Base-by-base conservation (phyloP, 2,113 vertebrate species). In the Acrocephalus kingi region DNA sequence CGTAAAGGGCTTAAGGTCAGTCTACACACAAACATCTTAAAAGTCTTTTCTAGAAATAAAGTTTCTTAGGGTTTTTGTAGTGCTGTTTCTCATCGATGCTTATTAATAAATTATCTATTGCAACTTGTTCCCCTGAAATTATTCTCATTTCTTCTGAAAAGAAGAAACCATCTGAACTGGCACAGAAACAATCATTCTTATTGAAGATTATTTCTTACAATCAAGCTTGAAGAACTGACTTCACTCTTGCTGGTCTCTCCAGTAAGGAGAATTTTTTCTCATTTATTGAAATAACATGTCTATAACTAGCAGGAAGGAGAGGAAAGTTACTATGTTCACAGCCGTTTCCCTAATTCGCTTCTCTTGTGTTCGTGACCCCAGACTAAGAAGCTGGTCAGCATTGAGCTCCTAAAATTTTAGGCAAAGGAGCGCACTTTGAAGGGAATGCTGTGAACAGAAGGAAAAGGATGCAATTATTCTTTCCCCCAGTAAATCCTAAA, bases 1-100 rank as follows among this genome's bases (percentile, higher is more conserved):
- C 1, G 3, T 51, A 52, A 93, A 78, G 10, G 15, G 19, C 18
- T 66, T 54, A 69, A 59, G 20, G 33, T 51, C 33, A 63, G 21
- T 18, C 39, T 39, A 56, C 15, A 45, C 2, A 46, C 6, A 61
- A 45, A 79, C 4, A 1, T 28, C 30, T 61, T 25, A 28, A 8
- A 68, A 55, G 18, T 37, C n/a, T 68, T 54, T 67, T 55, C 56
- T 76, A 90, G 43, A 49, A 94, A 41, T 15, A 27, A 33, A 63
- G 31, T 35, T 74, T 54, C 31, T 51, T 39, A 18, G 2, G 3
- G 17, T 25, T 89, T 91, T 78, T 61, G 20, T 10, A 63, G 41
- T 2, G 1, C 24, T 55, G 25, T 17, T 35, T 87, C 45, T 76
- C 23, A n/a, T 13, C 0, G 0, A 52, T 69, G 37, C 13, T 80